Percentiles rank a stretch among this genome's conserved stretches.
phyloP scores from a whole-genome alignment of 2,113 vertebrate genomes.

The Dipodomys stephensi region DNA sequence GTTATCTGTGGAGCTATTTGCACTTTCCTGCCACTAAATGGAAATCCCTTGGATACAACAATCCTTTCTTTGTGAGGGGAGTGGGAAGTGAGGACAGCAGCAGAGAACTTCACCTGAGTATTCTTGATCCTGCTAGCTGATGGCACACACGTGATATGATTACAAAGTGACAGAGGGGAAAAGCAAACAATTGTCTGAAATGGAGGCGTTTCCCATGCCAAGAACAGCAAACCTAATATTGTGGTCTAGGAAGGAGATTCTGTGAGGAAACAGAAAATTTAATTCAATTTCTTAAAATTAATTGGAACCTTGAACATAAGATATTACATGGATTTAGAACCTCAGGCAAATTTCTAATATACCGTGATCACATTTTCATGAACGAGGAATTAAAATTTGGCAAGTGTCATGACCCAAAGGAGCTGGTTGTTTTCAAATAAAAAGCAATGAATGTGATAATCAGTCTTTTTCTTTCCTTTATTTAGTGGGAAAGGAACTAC shows the following conservation, averaged over 20 bases:
- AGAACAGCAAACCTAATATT: conserved; percentile 74
- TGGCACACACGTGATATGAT: conserved; percentile 19
- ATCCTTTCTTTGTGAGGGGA: conserved; percentile 53
- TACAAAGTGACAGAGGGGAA: not conserved
- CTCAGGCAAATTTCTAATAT: conserved; percentile 63
- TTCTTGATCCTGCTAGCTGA: conserved; percentile 15
- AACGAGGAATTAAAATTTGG: conserved; percentile 42
- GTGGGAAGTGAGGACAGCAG: conserved; percentile 22
- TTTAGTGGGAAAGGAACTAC: not conserved
- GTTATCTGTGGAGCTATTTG: conserved; percentile 16
- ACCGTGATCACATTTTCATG: conserved; percentile 62
- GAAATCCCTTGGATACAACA: conserved; percentile 38
- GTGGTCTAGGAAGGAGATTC: conserved; percentile 43
- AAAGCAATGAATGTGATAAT: conserved; percentile 7
- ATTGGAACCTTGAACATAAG: conserved; percentile 71
- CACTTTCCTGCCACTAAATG: conserved; percentile 2
- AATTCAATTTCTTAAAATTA: conserved; percentile 80
- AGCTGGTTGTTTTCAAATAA: not conserved
- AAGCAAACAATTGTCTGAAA: conserved; percentile 1
- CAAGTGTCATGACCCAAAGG: conserved; percentile 3
- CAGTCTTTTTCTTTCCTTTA: not conserved
- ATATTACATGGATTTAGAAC: conserved; percentile 55
- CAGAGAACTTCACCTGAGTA: conserved; percentile 57
- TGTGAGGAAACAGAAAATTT: conserved; percentile 61
- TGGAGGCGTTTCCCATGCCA: conserved; percentile 59